Percentiles rank a stretch among this genome's conserved stretches.
Conservation (phyloP, 35 echinoderm and acorn worm species). For the Heliocidaris erythrogramma region DNA sequence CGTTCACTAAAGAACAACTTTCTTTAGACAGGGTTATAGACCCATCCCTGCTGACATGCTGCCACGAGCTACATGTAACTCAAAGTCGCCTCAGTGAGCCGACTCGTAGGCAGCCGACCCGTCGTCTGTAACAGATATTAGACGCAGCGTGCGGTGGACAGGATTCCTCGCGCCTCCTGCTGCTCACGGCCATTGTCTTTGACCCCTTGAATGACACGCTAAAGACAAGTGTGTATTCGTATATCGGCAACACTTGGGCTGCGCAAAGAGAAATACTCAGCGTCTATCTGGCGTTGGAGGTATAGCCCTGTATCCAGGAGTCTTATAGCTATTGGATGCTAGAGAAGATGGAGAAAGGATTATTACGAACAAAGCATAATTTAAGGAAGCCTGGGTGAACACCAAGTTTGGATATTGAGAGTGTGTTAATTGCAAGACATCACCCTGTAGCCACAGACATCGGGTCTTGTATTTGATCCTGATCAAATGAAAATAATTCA, state of each 20-base stretch:
- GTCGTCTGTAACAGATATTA: constrained; percentile 24
- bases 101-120: background rate
- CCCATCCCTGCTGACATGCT: background rate
- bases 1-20: background rate
- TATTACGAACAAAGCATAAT: background rate
- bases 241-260: background rate
- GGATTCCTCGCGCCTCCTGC: constrained; percentile 31
- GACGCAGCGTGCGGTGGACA: constrained; percentile 1
- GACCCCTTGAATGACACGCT: constrained; percentile 12
- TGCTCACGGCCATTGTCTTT: constrained; percentile 11
- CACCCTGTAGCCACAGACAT: too few species aligned
- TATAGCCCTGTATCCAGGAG: background rate
- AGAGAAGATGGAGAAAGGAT: background rate
- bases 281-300: background rate
- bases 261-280: background rate
- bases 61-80: background rate
- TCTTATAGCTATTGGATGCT: background rate
- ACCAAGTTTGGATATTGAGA: background rate
- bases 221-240: background rate
- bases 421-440: background rate
- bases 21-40: background rate
- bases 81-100: background rate
- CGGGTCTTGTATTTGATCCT: too few species aligned
- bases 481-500: too few species aligned
- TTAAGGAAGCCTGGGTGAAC: background rate